Evolutionary conservation across 2,888 invertebrate genomes (phyloP), one percentile per base, ranked within the genome.

Genomic region (Acronicta aceris): DNA sequence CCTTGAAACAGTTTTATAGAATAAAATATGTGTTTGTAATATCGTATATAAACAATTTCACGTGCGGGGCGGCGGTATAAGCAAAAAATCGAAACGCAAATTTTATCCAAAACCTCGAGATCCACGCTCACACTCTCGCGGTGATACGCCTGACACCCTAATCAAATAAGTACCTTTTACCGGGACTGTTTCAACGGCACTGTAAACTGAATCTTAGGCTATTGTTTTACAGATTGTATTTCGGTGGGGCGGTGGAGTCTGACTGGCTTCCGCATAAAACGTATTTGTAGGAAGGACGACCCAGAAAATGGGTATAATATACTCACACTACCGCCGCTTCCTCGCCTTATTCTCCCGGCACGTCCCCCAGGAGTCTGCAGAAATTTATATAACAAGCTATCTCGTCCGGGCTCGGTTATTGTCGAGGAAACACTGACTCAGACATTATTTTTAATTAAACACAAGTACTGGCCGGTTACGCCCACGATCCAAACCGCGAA

Each of bases 241-340:
- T 43, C 73, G 52, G 40, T 79, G 81, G 59, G 65, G 52, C 57
- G 58, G 48, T 51, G 47, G 61, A 81, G 83, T 84, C 87, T 86
- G 91, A 89, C 92, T 93, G 89, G 93, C 94, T 93, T 93, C 93
- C 94, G 93, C 90, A 92, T 94, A 94, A 93, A 94, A 92, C 93
- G 94, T 94, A 94, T 94, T 94, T 94, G 94, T 94, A 91, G 93
- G 93, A 94, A 94, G 93, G 94, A 94, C 94, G 94, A 94, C 93
- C 93, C 94, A 94, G 94, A 94, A 94, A 94, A 94, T 94, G 92
- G 93, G 92, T 94, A 94, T 94, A 93, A 94, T 94, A 91, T 93
- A 93, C 94, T 93, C 94, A 93, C 92, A 94, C 94, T 92, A 91
- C 92, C 88, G 87, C 87, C 85, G 87, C 89, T 89, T 85, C 90